Base-by-base conservation (phyloP, 2,113 vertebrate species). In the Struthio camelus region DNA sequence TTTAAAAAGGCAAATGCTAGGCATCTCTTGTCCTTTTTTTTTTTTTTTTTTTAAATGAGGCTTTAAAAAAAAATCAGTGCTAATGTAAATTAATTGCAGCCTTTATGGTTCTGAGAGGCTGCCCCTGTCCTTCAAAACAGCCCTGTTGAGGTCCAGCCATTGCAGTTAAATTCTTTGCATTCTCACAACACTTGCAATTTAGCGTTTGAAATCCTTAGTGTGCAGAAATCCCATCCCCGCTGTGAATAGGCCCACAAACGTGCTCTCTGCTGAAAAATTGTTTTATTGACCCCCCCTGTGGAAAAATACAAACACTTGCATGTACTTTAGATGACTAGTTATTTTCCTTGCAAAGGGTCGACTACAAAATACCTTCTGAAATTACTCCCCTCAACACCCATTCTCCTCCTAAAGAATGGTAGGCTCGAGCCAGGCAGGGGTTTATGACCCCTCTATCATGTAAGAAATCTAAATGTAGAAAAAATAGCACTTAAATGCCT, bases 401-500 rank as follows among this genome's bases (percentile, higher is more conserved):
- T 67, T 56, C 32, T 67, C 64, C 87, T 5, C 3, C 76, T 78
- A 56, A 77, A 95, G 79, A 83, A 82, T 53, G 46, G 85, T 84
- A 72, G 67, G 85, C 18, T 87, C 59, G 27, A 93, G 76, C 85
- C 87, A 95, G 86, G 54, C 85, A 27, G 88, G 18, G n/a, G 87
- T 95, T 91, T 93, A 89, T 53, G 87, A 70, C 59, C 32, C 32
- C 0, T 3, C 67, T 89, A 72, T 84, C 50, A 10, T 83, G 42
- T 67, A 88, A 67, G 87, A 91, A 89, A 91, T 71, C 8, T 24
- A 95, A 93, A 75, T 50, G 44, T 75, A 89, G 76, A 50, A 86
- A 95, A 90, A 95, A 40, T 54, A 89, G 53, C 62, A 66, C 50
- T 92, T 85, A 62, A 94, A 89, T 95, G 42, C 78, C 81, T 94